Percentiles rank a stretch among this genome's conserved stretches.
phyloP scores from a whole-genome alignment of 37 sponge, comb jelly and placozoan species.

The Diacarnus erythraeanus region DNA sequence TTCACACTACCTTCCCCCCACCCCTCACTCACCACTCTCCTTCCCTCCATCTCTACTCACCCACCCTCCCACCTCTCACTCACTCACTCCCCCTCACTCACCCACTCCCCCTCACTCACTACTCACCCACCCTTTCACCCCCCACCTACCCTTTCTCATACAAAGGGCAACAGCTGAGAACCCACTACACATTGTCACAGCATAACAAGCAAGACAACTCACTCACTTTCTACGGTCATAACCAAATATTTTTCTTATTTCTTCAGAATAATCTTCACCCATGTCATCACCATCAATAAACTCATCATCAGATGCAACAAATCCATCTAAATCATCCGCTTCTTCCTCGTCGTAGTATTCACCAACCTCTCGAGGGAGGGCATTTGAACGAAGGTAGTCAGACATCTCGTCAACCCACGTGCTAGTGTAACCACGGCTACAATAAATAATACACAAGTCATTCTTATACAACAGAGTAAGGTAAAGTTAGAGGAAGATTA shows the following conservation, averaged over 20 bases:
- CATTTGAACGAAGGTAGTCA: constrained; percentile 14
- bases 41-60: too few relatives aligned
- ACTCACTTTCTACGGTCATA: constrained; percentile 64
- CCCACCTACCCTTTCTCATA: background rate
- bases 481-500: too few relatives aligned
- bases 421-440: constrained; percentile 1
- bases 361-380: constrained; percentile 1
- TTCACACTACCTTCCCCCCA: too few relatives aligned
- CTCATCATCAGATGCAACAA: constrained; percentile 49
- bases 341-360: constrained; percentile 37
- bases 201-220: background rate
- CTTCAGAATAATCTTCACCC: constrained; percentile 52
- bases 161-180: background rate
- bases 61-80: too few relatives aligned
- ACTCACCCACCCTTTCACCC: background rate
- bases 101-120: too few relatives aligned
- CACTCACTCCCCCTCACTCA: too few relatives aligned
- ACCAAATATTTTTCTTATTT: constrained; percentile 73
- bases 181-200: background rate
- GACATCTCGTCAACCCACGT: constrained; percentile 54
- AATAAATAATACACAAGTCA: background rate
- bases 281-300: constrained; percentile 34
- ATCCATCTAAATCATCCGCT: constrained; percentile 53
- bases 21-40: too few relatives aligned
- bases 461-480: too few relatives aligned